A percentile compares a stretch with the other conserved stretches of the same genome.
These are phyloP conservation scores for Nasua narica DNA, from an alignment of 2,797 vertebrate genomes.

Conservation along the genomic window DNA sequence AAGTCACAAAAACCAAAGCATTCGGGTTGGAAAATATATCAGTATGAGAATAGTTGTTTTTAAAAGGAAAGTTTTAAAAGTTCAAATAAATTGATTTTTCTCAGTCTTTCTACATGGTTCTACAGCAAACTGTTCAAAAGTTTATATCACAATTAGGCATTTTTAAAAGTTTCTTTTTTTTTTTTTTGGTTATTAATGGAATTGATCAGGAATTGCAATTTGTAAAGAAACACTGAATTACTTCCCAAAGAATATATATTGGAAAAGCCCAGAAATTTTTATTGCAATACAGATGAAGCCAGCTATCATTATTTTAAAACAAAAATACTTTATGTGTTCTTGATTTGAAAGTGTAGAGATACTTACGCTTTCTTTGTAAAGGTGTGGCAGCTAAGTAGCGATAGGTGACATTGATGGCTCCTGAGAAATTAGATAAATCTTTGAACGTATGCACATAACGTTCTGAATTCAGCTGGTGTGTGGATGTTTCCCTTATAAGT, in stretches of 20 bases:
- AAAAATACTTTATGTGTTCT: background rate
- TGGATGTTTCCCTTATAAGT: constrained; percentile 92
- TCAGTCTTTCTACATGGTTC: background rate
- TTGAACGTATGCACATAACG: constrained; percentile 94
- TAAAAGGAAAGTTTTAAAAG: background rate
- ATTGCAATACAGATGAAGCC: background rate
- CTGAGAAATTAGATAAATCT: constrained; percentile 97
- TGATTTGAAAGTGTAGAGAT: constrained; percentile 21
- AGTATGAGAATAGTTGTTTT: background rate
- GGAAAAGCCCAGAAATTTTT: background rate
- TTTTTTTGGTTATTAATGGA: background rate
- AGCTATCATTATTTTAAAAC: background rate
- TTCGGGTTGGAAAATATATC: background rate
- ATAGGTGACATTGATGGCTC: constrained; percentile 97
- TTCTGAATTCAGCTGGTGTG: constrained; percentile 93
- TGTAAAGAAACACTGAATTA: background rate
- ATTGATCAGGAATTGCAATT: background rate
- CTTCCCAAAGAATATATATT: background rate
- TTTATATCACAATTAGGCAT: background rate
- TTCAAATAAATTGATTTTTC: background rate
- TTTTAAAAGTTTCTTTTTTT: background rate
- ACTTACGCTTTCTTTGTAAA: constrained; percentile 96
- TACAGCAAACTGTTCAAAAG: background rate
- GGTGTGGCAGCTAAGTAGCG: constrained; percentile 95
- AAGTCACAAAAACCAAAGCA: background rate